These are phyloP conservation scores for Crematogaster levior DNA, from an alignment of 2,888 invertebrate species.

Conservation along the genomic window DNA sequence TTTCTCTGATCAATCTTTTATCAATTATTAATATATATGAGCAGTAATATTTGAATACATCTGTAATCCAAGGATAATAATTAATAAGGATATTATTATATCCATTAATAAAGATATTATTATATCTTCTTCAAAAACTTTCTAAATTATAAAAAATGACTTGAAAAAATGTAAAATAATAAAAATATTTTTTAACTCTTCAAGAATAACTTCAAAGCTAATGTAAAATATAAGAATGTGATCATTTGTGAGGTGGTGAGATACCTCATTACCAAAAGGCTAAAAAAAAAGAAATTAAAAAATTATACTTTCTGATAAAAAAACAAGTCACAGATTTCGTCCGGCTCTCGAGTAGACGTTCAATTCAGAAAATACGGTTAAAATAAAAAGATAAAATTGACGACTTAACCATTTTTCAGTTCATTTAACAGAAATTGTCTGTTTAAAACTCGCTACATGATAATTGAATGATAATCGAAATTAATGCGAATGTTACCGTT, in stretches of 20 bases:
- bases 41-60: not conserved
- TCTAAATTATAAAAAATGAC: not conserved
- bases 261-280: slow-evolving; percentile 43
- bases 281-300: slow-evolving; percentile 4
- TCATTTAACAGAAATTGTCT: not conserved
- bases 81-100: no score
- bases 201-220: slow-evolving; percentile 22
- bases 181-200: not conserved
- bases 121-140: not conserved
- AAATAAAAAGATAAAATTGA: not conserved
- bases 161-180: not conserved
- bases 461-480: slow-evolving; percentile 14
- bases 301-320: slow-evolving; percentile 13
- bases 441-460: slow-evolving; percentile 16
- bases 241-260: no score
- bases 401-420: not conserved
- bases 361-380: not conserved
- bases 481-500: slow-evolving; percentile 11
- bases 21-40: not conserved
- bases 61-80: no score
- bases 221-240: slow-evolving; percentile 12
- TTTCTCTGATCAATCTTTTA: not conserved
- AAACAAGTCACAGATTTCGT: slow-evolving; percentile 22
- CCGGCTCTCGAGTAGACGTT: not conserved
- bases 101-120: no score